Base-by-base conservation (phyloP, 2,888 invertebrate genomes). In the Heliconius cydno region DNA sequence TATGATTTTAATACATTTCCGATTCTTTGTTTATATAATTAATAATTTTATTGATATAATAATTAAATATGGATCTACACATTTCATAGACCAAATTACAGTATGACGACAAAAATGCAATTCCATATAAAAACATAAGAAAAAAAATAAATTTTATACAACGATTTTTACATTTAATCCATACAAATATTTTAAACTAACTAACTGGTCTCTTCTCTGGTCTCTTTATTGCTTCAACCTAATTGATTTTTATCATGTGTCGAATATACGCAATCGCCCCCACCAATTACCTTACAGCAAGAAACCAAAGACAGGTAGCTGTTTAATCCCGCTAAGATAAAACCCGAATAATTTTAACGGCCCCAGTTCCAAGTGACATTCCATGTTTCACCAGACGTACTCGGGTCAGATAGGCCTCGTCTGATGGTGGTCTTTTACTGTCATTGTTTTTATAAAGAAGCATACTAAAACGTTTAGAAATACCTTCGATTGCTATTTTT, bases 281-380 rank as follows among this genome's bases (percentile, higher is more conserved):
- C 71, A 77, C 73, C 73, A 73, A 73, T 74, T 73, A 71, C 66
- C 46, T 73, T 67, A 74, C 57, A n/a, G 74, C 63, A 79, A 76
- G 74, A 79, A 71, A 68, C 66, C 75, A 79, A 83, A 83, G 82
- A 83, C 83, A 82, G 83, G 83, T 83, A 83, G 83, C 83, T 92
- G 92, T 85, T 86, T 89, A 89, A 90, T 90, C 89, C 90, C 88
- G 90, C 92, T 90, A 90, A 92, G 92, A 92, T 93, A 84, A 84
- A 84, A 83, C 81, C 76, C 81, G 82, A 57, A 83, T 83, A 78
- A 82, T 75, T 79, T 79, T 81, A 83, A 80, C 82, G 57, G 79
- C 79, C 57, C 83, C 79, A 83, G 81, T 82, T 79, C 71, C 68
- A 76, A 67, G 92, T 93, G 91, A 89, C 92, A 93, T 94, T 93